Conservation (phyloP, 2,888 invertebrate genomes). For the Dorcus parallelipipedus region DNA sequence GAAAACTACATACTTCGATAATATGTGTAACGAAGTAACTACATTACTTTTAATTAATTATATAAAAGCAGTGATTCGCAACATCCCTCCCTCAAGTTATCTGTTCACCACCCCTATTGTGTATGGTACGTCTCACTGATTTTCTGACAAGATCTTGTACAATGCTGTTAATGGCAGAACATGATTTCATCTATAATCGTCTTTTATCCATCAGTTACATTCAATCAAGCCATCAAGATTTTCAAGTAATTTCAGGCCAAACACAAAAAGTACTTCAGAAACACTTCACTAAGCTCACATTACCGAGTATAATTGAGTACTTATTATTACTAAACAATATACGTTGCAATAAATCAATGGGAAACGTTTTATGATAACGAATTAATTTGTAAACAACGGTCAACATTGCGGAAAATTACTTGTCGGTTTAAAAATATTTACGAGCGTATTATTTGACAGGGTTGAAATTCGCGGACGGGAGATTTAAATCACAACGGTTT, state of each 20-base stretch:
- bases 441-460: no score
- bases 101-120: constrained; percentile 21
- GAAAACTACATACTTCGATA: not conserved
- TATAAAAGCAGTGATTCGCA: constrained; percentile 20
- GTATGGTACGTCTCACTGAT: constrained; percentile 26
- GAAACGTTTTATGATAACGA: no score
- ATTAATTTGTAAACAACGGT: no score
- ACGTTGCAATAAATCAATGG: no score
- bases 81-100: constrained; percentile 14
- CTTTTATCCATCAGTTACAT: constrained; percentile 14
- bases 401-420: no score
- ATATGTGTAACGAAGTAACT: constrained; percentile 15
- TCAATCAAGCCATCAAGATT: constrained; percentile 1
- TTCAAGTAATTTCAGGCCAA: constrained; percentile 1
- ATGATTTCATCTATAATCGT: constrained; percentile 27
- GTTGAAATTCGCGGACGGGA: no score
- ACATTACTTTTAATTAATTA: constrained; percentile 20
- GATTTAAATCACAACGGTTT: not conserved
- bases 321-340: no score
- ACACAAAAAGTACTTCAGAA: no score
- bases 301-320: no score
- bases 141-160: constrained; percentile 31
- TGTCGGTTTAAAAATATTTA: no score
- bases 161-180: constrained; percentile 32
- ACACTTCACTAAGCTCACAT: no score